A percentile compares a stretch with the other conserved stretches of the same genome.
These are phyloP conservation scores for Camptogramma bilineatum DNA, from an alignment of 2,888 invertebrate species.

Conservation along the genomic window DNA sequence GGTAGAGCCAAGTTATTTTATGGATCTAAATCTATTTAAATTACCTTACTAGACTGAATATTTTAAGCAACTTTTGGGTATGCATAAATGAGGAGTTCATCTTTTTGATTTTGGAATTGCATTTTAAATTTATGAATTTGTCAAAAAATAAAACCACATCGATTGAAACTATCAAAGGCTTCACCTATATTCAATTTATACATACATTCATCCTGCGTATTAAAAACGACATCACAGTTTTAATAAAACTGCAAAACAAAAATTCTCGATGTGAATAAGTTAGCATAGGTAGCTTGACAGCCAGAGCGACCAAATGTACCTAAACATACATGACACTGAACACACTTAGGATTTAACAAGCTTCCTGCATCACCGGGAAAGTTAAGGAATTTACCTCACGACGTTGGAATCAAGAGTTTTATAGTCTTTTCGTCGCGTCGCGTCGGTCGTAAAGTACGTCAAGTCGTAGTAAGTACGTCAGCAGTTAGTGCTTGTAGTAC, in stretches of 20 bases:
- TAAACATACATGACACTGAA: neutral
- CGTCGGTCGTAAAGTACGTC: neutral
- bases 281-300: slow-evolving; percentile 1
- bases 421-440: neutral
- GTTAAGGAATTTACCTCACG: neutral
- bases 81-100: too few species aligned
- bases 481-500: too few species aligned
- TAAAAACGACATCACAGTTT: neutral
- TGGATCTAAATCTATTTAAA: too few species aligned
- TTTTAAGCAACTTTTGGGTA: too few species aligned
- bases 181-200: neutral
- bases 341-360: neutral
- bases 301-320: neutral
- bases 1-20: too few species aligned
- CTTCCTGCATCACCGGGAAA: neutral
- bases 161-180: too few species aligned
- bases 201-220: neutral
- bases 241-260: slow-evolving; percentile 2
- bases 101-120: too few species aligned
- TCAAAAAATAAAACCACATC: too few species aligned
- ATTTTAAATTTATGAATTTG: too few species aligned
- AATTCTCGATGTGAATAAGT: neutral
- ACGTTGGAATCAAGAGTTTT: neutral
- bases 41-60: too few species aligned
- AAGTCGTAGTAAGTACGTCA: too few species aligned